Evolutionary conservation across 2,797 vertebrate genomes (phyloP).

Genomic region (Squalus acanthias): DNA sequence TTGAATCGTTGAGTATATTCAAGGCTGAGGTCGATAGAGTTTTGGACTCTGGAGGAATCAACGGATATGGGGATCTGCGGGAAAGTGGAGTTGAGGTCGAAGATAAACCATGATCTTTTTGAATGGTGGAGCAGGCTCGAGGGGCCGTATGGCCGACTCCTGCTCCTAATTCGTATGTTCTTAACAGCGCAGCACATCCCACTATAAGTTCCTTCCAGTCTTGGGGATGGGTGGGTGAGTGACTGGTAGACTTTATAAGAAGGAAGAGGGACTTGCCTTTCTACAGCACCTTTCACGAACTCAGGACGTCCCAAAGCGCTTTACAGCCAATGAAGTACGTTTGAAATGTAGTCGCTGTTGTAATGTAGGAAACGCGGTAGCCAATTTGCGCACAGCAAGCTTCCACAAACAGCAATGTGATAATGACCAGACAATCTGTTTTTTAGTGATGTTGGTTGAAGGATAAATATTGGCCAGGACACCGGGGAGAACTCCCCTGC

Average conservation of each 20-base stretch:
- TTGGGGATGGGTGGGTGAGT: not conserved
- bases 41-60: too few relatives aligned
- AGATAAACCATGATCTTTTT: too few relatives aligned
- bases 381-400: not conserved
- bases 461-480: not conserved
- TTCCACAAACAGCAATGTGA: not conserved
- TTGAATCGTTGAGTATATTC: too few relatives aligned
- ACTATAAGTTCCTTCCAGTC: not conserved
- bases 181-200: too few relatives aligned
- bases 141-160: too few relatives aligned
- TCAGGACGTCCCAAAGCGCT: not conserved
- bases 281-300: not conserved
- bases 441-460: not conserved
- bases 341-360: not conserved
- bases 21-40: too few relatives aligned
- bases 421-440: not conserved
- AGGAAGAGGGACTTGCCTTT: not conserved
- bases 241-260: not conserved
- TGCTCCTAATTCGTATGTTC: too few relatives aligned
- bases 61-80: too few relatives aligned
- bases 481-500: not conserved
- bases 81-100: too few relatives aligned
- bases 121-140: too few relatives aligned
- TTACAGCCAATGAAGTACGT: not conserved
- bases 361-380: not conserved